Evolutionary conservation across 1,140 invertebrate genomes (phyloP), one percentile per base, ranked within the genome.

Genomic region (Frieseomelitta varia): DNA sequence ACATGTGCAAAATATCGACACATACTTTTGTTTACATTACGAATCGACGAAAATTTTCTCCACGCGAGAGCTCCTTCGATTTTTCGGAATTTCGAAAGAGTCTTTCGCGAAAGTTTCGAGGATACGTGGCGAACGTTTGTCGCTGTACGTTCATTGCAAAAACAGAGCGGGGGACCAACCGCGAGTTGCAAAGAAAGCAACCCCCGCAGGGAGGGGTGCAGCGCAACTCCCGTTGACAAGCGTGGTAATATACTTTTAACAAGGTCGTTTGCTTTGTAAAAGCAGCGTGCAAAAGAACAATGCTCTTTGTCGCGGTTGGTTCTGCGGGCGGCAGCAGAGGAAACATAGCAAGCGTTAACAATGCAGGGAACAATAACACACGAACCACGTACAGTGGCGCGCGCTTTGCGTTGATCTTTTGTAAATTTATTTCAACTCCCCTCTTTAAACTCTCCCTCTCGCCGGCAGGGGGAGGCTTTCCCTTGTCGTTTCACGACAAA

Each of bases 231-330:
- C 10, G 47, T 74, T 19, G 34, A 55, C 72, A 21, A 56, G 51
- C 27, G 11, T 47, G n/a, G 68, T 30, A 74, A 56, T 30, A 74
- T 21, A 39, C 61, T 67, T 68, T 80, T 47, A 34, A 80, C 27
- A 24, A 15, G 56, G 34, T 56, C 47, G 30, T 71, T 58, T 58
- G 19, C 14, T 34, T 27, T 51, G 34, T 10, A 51, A 47, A 51
- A 47, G 39, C 55, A 15, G 12, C 53, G 17, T 34, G 53, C 27
- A 75, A 56, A 75, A 75, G 73, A 75, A 75, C 73, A 75, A 75
- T 75, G 73, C 53, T 24, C 30, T 56, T 56, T 34, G 27, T 51
- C 11, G 73, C 14, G 27, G 21, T 30, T 30, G 15, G 21, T 21
- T 15, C 27, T 8, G 1, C 10, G 19, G 27, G 21, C 14, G 27